Evolutionary conservation across 2,797 vertebrate genomes (phyloP).

Genomic region (Catharus ustulatus): DNA sequence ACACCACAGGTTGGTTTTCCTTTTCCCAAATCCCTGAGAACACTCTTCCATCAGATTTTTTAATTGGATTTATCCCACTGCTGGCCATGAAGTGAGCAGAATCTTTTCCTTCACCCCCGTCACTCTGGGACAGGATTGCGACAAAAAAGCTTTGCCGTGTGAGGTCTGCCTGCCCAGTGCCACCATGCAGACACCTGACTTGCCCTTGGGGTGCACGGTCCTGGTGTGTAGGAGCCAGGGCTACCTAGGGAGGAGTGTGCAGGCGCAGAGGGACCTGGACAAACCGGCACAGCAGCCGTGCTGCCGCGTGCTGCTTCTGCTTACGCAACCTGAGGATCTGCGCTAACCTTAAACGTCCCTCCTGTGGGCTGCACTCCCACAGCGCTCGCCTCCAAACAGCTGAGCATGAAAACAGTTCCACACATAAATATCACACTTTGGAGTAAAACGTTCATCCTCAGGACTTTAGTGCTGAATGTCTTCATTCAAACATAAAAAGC

Average conservation of each 20-base stretch:
- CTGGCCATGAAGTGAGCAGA: background rate
- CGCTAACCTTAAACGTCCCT: conserved; percentile 14
- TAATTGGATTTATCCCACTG: background rate
- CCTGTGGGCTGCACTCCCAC: background rate
- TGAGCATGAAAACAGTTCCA: conserved; percentile 23
- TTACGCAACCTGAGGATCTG: background rate
- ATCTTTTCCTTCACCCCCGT: background rate
- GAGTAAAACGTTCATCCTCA: background rate
- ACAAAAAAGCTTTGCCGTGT: background rate
- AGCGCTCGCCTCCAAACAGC: background rate
- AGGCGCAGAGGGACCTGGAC: background rate
- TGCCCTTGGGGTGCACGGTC: background rate
- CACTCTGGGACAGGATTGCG: background rate
- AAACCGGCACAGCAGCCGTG: background rate
- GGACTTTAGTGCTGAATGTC: background rate
- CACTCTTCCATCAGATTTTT: background rate
- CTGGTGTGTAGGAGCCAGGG: background rate
- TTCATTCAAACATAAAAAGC: conserved; percentile 33
- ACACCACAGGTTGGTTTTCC: background rate
- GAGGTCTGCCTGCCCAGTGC: background rate
- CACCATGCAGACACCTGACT: background rate
- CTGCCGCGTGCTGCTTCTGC: background rate
- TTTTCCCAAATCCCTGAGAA: background rate
- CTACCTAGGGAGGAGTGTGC: background rate
- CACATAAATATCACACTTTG: conserved; percentile 32